Percentiles rank a stretch among this genome's conserved stretches.
Evolutionary conservation across 2,113 vertebrate genomes (phyloP).

Genomic region (Platichthys flesus): DNA sequence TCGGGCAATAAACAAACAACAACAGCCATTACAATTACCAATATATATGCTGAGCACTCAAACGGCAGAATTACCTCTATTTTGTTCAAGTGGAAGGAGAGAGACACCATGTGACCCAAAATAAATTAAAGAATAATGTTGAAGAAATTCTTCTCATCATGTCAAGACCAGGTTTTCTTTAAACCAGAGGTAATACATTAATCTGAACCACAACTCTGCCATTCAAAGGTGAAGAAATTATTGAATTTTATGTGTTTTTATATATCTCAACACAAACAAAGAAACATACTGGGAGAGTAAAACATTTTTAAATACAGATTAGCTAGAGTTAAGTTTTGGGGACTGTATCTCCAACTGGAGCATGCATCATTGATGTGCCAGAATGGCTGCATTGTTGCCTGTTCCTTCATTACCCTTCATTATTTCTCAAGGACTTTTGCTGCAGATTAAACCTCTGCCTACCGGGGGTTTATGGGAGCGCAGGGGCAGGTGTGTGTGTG

Average conservation of each 20-base stretch:
- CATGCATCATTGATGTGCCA: conserved; percentile 47
- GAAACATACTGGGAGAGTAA: background rate
- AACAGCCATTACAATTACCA: background rate
- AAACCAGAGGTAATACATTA: too few species aligned
- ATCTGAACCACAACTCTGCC: background rate
- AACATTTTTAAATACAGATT: conserved; percentile 29
- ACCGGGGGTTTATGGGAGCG: conserved; percentile 41
- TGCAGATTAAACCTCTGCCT: conserved; percentile 51
- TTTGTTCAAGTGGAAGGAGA: too few species aligned
- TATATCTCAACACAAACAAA: too few species aligned
- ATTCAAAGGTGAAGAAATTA: background rate
- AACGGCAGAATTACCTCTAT: too few species aligned
- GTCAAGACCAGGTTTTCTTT: too few species aligned
- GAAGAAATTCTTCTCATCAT: too few species aligned
- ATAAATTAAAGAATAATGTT: too few species aligned
- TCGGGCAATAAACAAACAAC: background rate
- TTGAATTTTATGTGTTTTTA: too few species aligned
- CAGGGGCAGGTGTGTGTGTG: conserved; percentile 61
- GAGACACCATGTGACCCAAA: too few species aligned
- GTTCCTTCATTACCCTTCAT: conserved; percentile 76
- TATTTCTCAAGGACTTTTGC: conserved; percentile 74
- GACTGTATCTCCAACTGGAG: conserved; percentile 27
- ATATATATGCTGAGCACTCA: too few species aligned
- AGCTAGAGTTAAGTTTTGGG: conserved; percentile 18
- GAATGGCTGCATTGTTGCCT: conserved; percentile 60